Percentiles rank a stretch among this genome's conserved stretches.
Evolutionary conservation across 2,797 vertebrate genomes (phyloP).

Genomic region (Microctenopoma lineatum): DNA sequence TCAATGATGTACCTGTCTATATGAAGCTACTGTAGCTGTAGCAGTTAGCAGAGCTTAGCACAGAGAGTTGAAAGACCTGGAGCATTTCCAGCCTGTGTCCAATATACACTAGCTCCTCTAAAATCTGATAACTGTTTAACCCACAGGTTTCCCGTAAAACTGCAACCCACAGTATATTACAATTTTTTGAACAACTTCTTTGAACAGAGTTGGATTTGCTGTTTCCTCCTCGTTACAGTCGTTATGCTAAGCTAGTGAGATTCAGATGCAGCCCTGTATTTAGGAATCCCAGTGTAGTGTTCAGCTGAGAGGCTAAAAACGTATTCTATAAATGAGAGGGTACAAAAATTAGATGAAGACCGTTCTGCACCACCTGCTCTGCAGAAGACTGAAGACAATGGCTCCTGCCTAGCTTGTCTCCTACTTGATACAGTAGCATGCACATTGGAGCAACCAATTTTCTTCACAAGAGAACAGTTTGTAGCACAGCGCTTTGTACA

Average conservation of each 20-base stretch:
- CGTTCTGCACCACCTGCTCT: constrained; percentile 14
- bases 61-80: constrained; percentile 3
- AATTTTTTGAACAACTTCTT: too few relatives aligned
- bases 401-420: constrained; percentile 59
- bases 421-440: constrained; percentile 63
- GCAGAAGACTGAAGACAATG: constrained; percentile 46
- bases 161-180: too few relatives aligned
- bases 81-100: background rate
- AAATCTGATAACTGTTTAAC: constrained; percentile 7
- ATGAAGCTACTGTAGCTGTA: background rate
- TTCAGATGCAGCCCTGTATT: constrained; percentile 13
- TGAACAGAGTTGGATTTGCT: too few relatives aligned
- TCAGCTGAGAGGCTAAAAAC: constrained; percentile 9
- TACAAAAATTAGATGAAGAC: constrained; percentile 40
- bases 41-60: background rate
- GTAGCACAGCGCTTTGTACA: constrained; percentile 62
- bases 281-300: constrained; percentile 9
- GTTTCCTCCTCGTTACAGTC: background rate
- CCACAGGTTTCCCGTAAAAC: background rate
- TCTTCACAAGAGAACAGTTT: constrained; percentile 68
- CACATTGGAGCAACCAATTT: constrained; percentile 68
- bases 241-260: constrained; percentile 6
- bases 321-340: constrained; percentile 17
- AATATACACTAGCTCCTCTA: background rate
- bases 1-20: background rate